Conservation (phyloP, 2,113 vertebrate genomes). For the Thomomys bottae region DNA sequence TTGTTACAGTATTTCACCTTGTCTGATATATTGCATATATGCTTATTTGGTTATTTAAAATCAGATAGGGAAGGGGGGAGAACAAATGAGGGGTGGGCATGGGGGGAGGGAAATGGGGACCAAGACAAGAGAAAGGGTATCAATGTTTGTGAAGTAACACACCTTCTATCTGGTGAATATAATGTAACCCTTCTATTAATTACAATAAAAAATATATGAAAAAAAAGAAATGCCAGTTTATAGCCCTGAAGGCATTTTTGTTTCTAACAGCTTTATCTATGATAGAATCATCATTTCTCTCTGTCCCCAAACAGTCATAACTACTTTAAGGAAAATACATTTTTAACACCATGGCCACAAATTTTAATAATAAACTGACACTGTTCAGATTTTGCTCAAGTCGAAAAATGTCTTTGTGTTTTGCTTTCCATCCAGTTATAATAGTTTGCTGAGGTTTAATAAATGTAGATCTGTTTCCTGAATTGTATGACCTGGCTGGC, state of each 20-base stretch:
- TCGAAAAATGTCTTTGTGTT: conserved; percentile 55
- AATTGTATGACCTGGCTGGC: conserved; percentile 61
- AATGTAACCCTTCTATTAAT: no score
- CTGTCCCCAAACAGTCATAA: conserved; percentile 66
- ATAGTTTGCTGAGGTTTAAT: conserved; percentile 50
- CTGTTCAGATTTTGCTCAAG: conserved; percentile 44
- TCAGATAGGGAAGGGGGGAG: no score
- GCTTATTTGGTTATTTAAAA: no score
- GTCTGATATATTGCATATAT: no score
- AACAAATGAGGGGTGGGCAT: no score
- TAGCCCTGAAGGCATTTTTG: conserved; percentile 11
- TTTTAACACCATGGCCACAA: conserved; percentile 34
- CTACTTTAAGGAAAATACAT: conserved; percentile 56
- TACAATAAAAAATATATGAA: no score
- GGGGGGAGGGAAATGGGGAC: no score
- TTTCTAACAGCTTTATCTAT: conserved; percentile 37
- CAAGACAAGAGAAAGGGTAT: no score
- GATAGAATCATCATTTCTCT: conserved; percentile 53
- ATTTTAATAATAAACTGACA: conserved; percentile 62
- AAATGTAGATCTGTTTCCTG: conserved; percentile 45
- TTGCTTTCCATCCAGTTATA: conserved; percentile 57
- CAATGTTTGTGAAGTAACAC: no score
- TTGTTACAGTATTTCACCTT: no score
- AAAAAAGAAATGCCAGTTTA: neutral
- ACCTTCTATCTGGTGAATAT: no score